Evolutionary conservation across 2,113 vertebrate species (phyloP), one percentile per base, ranked within the genome.

Genomic region (Seriola rivoliana): DNA sequence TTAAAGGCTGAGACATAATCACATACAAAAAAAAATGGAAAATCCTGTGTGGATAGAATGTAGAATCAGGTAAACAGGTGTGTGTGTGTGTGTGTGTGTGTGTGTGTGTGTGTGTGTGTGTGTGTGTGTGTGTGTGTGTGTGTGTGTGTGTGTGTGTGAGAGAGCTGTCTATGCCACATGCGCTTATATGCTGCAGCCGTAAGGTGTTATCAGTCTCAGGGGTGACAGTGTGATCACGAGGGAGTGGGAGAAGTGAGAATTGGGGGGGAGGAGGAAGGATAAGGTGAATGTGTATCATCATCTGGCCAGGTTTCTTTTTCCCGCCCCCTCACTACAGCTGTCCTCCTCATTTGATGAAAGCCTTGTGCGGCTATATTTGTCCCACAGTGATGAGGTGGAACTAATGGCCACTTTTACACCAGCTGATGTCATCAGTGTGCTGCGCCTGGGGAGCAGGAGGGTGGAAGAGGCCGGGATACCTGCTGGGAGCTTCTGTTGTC

Each of bases 351-450:
- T 91, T 94, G 88, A 90, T 90, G 89, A 92, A 91, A 91, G 88
- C 67, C 80, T 82, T 88, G 66, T 9, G 62, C 58, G 46, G 85
- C 88, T 95, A 95, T 95, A 93, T 94, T 94, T 93, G 94, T 92
- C 86, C 87, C 89, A 81, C 89, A 87, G 88, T 92, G 92, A 94
- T 94, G 94, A 94, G 93, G 90, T 93, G 90, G 93, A 95, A 93
- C 93, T 92, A 93, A 93, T 95, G 85, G 89, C 89, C 84, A 75
- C 91, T 93, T 94, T 91, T 88, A 93, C 90, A 86, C 93, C 87
- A 80, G 83, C 89, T 92, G 92, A 93, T 94, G 93, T 95, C 94
- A 94, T 91, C 89, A 87, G 77, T 87, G 73, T 88, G 89, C 88
- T 87, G 80, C 75, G 75, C 68, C 82, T 40, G 70, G 79, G 87